Base-by-base conservation (phyloP, 2,888 invertebrate genomes). In the Drosophila crucigera region DNA sequence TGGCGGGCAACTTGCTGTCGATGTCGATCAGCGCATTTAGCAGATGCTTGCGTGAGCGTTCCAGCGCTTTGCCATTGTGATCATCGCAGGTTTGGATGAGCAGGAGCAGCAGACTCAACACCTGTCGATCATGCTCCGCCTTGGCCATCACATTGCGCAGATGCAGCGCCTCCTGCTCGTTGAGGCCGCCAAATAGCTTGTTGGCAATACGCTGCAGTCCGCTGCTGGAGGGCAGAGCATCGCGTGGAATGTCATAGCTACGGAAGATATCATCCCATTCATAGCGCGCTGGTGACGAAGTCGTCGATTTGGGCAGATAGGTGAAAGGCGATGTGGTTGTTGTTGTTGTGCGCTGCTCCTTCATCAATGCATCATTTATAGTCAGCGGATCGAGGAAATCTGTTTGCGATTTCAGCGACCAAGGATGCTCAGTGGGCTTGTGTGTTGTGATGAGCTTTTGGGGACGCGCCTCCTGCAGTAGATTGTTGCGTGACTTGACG, bases 101-200 rank as follows among this genome's bases (percentile, higher is more conserved):
- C 33, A 97, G 92, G 37, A 97, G 93, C 68, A 97, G 96, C 37
- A 97, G 93, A 76, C 96, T 94, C 59, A 96, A 94, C 0, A 97
- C 96, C 0, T 96, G 95, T 67, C 96, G 96, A 80, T 97, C 97
- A 80, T 95, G 95, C 82, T 96, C 96, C 0, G 97, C 97, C 91
- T 97, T 96, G 89, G 96, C 96, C 97, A 97, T 97, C 47, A 97
- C 96, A 73, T 95, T 95, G 94, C 97, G 95, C 64, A 97, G 94
- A 80, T 96, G 96, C 72, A 95, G 94, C 0, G 96, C 95, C 73
- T 97, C 96, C 0, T 96, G 95, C 14, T 96, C 96, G 85, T 97
- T 97, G 73, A 97, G 94, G 25, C 95, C 95, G 1, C 96, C 96
- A 91, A 97, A 96, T 83, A 97, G 95, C 92, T 96, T 95, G 84